Conservation (phyloP, 2,888 invertebrate species). For the Patella depressa region DNA sequence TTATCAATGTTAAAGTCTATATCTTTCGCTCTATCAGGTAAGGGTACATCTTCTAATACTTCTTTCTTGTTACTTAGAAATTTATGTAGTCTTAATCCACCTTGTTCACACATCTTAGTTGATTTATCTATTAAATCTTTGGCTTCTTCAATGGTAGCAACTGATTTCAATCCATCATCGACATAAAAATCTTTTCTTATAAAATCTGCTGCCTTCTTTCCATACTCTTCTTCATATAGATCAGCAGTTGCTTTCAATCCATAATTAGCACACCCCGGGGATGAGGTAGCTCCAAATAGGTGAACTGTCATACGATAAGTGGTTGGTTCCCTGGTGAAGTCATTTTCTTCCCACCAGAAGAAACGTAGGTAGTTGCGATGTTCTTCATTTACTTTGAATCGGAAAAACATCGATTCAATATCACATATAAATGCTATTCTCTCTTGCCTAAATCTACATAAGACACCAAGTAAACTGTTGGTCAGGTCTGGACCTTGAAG, state of each 20-base stretch:
- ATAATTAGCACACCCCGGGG: constrained; percentile 12
- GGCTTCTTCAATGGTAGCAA: constrained; percentile 17
- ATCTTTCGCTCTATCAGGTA: constrained; percentile 10
- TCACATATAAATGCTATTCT: constrained; percentile 37
- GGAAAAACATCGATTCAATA: constrained; percentile 37
- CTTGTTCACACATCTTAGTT: constrained; percentile 10
- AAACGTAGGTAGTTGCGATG: constrained; percentile 34
- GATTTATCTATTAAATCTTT: constrained; percentile 23
- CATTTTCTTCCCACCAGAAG: constrained; percentile 33
- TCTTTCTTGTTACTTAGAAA: constrained; percentile 23
- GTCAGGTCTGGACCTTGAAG: constrained; percentile 43
- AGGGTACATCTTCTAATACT: constrained; percentile 23
- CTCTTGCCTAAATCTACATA: constrained; percentile 40
- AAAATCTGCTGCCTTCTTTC: neutral
- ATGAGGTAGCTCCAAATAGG: constrained; percentile 16
- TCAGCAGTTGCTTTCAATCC: neutral
- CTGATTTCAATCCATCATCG: constrained; percentile 32
- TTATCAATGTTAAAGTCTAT: constrained; percentile 18
- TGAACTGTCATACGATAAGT: constrained; percentile 16
- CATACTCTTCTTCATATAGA: constrained; percentile 11
- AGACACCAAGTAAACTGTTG: constrained; percentile 41
- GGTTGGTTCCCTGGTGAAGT: neutral
- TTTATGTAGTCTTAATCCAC: constrained; percentile 22
- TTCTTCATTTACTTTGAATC: constrained; percentile 28
- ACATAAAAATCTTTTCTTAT: constrained; percentile 31